phyloP scores from a whole-genome alignment of 2,797 vertebrate species.

The Premnoplex brunnescens region DNA sequence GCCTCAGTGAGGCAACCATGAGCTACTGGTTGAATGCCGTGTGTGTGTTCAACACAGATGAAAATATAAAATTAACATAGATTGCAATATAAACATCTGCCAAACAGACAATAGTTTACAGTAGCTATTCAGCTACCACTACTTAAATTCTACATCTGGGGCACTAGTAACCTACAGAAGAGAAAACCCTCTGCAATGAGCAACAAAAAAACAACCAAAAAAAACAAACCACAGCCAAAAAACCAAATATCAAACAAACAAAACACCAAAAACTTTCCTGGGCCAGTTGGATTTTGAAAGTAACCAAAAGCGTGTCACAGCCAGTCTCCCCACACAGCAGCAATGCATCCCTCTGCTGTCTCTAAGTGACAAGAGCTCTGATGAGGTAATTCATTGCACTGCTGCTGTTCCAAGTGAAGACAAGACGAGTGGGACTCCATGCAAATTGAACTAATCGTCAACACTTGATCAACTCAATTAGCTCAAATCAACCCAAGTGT shows the following conservation, averaged over 20 bases:
- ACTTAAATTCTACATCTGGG: background rate
- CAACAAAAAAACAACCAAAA: background rate
- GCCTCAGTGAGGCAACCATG: background rate
- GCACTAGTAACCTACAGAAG: background rate
- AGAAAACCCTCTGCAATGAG: background rate
- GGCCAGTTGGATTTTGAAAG: background rate
- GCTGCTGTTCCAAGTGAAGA: background rate
- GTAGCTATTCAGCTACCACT: background rate
- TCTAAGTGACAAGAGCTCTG: background rate
- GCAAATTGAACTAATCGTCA: constrained; percentile 29
- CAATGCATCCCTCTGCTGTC: background rate
- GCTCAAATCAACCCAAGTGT: constrained; percentile 45
- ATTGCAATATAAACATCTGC: background rate
- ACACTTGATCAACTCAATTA: constrained; percentile 61
- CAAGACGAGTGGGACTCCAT: constrained; percentile 20
- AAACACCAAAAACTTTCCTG: background rate
- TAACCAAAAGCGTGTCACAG: background rate
- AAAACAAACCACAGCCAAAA: background rate
- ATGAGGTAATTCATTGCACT: background rate
- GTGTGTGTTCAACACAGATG: background rate
- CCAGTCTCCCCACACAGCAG: background rate
- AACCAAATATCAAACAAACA: background rate
- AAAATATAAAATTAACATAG: background rate
- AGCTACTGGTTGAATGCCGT: background rate
- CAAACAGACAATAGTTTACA: background rate